Base-by-base conservation (phyloP, 2,797 vertebrate species). In the Gastrophryne carolinensis region DNA sequence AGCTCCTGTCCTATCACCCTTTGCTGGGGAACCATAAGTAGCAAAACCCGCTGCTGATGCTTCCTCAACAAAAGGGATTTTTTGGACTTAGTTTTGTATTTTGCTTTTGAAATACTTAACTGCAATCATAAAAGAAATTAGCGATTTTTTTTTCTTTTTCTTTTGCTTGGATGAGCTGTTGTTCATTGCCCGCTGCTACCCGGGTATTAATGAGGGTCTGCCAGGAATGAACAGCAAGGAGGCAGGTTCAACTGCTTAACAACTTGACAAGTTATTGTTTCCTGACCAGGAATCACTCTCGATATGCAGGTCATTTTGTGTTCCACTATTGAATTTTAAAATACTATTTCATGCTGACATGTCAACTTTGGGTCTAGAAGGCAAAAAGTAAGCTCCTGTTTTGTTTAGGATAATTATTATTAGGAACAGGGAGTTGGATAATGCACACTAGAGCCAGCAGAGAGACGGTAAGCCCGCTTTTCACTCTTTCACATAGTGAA, bases 261-360 rank as follows among this genome's bases (percentile, higher is more conserved):
- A 69, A 69, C 35, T 69, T 69, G 52, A 69, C 52, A 69, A 69
- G 66, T 26, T 41, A 69, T 69, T 69, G 66, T 69, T 69, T 69
- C 66, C 21, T 57, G 66, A 69, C 66, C 66, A 69, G 57, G 37
- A 26, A 26, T 34, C 66, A 56, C 26, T 41, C 27, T 35, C n/a
- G 66, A 35, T 69, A 39, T 69, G 29, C 52, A 30, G 66, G 66
- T 69, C 66, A 69, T 57, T 69, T 69, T 26, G n/a, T 69, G 52
- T 29, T 56, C 21, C 21, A 41, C 66, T 21, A 35, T 69, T 69
- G 66, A 69, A 69, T 41, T 69, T 17, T 35, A 41, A 53, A 57
- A 44, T 30, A 35, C 30, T 69, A 57, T 56, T 57, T 69, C 52
- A 69, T 54, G 37, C 35, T 69, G 66, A 69, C 66, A 56, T 39